Conservation (phyloP, 2,888 invertebrate genomes). For the Oligia fasciuncula region DNA sequence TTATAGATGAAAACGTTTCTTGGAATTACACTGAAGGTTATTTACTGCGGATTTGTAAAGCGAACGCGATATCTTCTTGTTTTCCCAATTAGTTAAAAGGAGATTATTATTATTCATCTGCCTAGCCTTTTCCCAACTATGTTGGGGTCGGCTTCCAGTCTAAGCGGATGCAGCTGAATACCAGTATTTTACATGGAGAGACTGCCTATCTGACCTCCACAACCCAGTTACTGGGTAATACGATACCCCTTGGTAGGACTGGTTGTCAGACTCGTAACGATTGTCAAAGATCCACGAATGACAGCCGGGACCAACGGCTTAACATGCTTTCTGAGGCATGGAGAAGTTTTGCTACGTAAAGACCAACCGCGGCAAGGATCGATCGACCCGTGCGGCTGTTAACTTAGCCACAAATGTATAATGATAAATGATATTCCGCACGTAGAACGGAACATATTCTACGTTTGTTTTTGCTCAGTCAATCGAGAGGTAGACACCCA, state of each 20-base stretch:
- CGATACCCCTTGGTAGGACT: background rate
- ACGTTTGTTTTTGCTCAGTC: slow-evolving; percentile 57
- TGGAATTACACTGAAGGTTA: slow-evolving; percentile 23
- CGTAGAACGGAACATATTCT: slow-evolving; percentile 21
- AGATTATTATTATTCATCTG: slow-evolving; percentile 25
- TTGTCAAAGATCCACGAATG: background rate
- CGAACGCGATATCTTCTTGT: slow-evolving; percentile 11
- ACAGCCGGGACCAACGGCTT: background rate
- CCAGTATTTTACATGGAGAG: background rate
- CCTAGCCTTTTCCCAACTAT: background rate
- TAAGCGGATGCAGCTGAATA: background rate
- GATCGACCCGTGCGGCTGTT: background rate
- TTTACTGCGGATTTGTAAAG: slow-evolving; percentile 1
- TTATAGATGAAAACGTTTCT: slow-evolving; percentile 14
- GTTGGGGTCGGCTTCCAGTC: background rate
- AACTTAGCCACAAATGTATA: background rate
- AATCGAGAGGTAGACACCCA: slow-evolving; percentile 48
- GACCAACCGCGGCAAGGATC: background rate
- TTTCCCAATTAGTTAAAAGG: slow-evolving; percentile 36
- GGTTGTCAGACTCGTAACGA: background rate
- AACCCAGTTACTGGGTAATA: background rate
- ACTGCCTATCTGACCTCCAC: background rate
- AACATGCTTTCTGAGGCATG: background rate
- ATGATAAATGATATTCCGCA: slow-evolving; percentile 18
- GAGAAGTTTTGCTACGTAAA: background rate